Base-by-base conservation (phyloP, 2,797 vertebrate species). In the Chloroceryle inda region DNA sequence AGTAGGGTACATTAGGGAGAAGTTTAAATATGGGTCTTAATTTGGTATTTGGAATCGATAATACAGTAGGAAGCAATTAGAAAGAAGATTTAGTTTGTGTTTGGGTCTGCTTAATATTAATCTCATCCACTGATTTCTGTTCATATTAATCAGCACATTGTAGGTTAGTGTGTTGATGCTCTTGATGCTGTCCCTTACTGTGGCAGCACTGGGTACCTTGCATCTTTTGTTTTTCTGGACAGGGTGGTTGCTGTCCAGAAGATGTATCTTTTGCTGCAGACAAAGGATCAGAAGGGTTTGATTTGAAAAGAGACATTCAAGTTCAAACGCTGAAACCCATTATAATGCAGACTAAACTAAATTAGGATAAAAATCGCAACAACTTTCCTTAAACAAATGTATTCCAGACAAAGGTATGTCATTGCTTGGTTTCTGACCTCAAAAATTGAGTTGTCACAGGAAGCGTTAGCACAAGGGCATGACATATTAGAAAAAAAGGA, bases 21-120 rank as follows among this genome's bases (percentile, higher is more conserved):
- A 72, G 13, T 29, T 62, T 55, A 88, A 92, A 75, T 47, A 44
- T 13, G 66, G 38, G 9, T 73, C 13, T 89, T 78, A 80, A 72
- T 84, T 80, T 84, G 27, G 5, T 53, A 52, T 75, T 69, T 91
- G 59, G 50, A 81, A 77, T 29, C 27, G 53, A 59, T 58, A 91
- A 80, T 63, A 42, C 12, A 89, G 24, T 40, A 68, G 4, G 9
- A 92, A 72, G 11, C 11, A 86, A 37, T 64, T 78, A 95, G 49
- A 77, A 91, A 93, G 40, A 47, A 75, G 21, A 67, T 76, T 80
- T 69, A 33, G 20, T 58, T 50, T 9, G 11, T 37, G 15, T 47
- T 7, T 66, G 68, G 8, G 8, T 63, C 63, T 85, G 35, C 37
- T 58, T 75, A 62, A 53, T 35, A 72, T 71, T 83, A 85, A 89